A percentile compares a stretch with the other conserved stretches of the same genome.
phyloP scores from a whole-genome alignment of 2,113 vertebrate species.

The Urocolius indicus region DNA sequence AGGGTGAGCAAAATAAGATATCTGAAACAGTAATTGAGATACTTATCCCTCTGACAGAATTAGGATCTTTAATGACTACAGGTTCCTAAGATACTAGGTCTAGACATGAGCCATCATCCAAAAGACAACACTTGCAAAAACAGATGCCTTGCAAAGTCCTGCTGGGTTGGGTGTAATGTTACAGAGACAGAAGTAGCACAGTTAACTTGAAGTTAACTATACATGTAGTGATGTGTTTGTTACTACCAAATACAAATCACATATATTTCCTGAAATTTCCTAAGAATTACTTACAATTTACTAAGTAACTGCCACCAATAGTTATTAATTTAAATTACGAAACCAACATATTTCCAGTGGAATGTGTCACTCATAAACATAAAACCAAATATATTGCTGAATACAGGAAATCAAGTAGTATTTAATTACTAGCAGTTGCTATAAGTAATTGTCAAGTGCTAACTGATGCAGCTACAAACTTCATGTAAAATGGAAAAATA shows the following conservation, averaged over 20 bases:
- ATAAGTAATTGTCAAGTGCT: conserved; percentile 35
- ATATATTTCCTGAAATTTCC: background rate
- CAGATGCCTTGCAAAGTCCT: background rate
- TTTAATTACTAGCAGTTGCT: conserved; percentile 58
- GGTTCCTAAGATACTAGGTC: background rate
- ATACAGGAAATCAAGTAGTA: conserved; percentile 58
- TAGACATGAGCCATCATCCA: background rate
- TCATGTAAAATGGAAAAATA: conserved; percentile 39
- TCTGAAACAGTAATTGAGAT: background rate
- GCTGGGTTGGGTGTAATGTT: background rate
- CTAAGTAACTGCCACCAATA: background rate
- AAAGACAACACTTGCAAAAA: background rate
- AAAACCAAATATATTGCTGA: conserved; percentile 48
- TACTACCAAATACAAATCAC: background rate
- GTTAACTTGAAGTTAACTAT: background rate
- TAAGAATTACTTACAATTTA: conserved; percentile 15
- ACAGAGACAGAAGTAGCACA: background rate
- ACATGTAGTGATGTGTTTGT: background rate
- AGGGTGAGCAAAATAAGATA: background rate
- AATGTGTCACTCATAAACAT: conserved; percentile 48
- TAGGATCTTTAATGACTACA: background rate
- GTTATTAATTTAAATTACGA: conserved; percentile 38
- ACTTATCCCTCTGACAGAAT: background rate
- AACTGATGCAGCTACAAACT: conserved; percentile 8
- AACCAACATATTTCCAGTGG: conserved; percentile 50